Percentiles rank a stretch among this genome's conserved stretches.
These are phyloP conservation scores for Oceanodroma leucorhoa DNA, from an alignment of 2,797 vertebrate genomes.

Conservation along the genomic window DNA sequence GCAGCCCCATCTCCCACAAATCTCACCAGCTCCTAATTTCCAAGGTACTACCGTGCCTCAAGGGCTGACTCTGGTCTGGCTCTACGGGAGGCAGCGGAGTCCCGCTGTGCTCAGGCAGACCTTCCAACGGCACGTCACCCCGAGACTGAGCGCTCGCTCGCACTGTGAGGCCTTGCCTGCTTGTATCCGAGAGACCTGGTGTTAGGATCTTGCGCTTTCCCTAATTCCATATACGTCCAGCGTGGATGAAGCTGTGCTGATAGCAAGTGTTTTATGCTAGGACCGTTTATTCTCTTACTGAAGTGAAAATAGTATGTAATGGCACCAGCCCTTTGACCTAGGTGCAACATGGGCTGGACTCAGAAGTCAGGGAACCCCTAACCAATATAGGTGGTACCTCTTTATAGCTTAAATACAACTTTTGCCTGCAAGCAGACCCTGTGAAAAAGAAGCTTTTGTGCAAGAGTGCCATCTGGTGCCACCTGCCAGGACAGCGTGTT, in stretches of 20 bases:
- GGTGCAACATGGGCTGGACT: background rate
- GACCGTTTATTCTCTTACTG: background rate
- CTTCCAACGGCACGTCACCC: background rate
- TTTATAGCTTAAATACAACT: background rate
- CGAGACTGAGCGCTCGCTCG: rapidly evolving
- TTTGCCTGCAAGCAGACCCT: background rate
- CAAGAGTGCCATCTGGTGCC: conserved; percentile 62
- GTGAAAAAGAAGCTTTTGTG: conserved; percentile 36
- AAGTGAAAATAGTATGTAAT: background rate
- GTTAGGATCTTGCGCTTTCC: background rate
- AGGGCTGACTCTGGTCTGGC: background rate
- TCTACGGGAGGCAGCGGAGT: background rate
- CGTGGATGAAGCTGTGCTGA: background rate
- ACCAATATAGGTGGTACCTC: background rate
- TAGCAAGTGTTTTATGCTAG: background rate
- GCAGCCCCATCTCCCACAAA: background rate
- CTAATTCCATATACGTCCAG: background rate
- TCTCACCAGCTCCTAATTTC: background rate
- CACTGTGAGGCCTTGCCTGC: background rate
- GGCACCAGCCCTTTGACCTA: background rate
- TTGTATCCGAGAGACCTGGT: background rate
- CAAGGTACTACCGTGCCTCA: background rate
- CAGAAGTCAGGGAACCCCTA: background rate
- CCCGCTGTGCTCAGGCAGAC: background rate
- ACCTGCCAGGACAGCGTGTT: conserved; percentile 29